Evolutionary conservation across 2,113 vertebrate species (phyloP).

Genomic region (Rhinopomastus cyanomelas): DNA sequence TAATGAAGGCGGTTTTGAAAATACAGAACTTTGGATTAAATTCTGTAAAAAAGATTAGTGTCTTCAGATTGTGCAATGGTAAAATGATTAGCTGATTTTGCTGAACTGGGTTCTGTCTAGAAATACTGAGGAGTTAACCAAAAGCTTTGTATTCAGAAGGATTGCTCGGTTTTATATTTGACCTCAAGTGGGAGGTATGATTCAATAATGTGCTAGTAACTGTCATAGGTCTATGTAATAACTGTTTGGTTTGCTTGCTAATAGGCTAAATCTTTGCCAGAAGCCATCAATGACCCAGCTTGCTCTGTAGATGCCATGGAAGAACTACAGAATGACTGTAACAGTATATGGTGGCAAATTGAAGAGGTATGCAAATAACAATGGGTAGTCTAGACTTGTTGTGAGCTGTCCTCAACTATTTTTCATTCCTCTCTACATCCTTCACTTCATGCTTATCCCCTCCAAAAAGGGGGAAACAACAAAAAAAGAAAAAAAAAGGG

Average conservation of each 20-base stretch:
- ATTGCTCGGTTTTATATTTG: not conserved
- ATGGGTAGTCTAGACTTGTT: not conserved
- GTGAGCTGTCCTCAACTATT: not conserved
- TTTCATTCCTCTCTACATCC: not conserved
- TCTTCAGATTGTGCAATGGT: not conserved
- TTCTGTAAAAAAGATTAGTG: not conserved
- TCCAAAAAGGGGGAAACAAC: not conserved
- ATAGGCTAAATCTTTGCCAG: conserved; percentile 12
- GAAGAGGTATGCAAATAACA: conserved; percentile 68
- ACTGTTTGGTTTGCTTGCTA: conserved; percentile 4
- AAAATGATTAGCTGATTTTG: not conserved
- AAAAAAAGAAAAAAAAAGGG: not conserved
- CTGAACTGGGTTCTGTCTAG: not conserved
- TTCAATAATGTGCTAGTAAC: not conserved
- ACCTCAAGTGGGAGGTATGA: not conserved
- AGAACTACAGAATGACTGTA: conserved; percentile 67
- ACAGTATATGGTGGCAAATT: conserved; percentile 68
- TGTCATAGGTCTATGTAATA: not conserved
- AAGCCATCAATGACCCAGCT: not conserved
- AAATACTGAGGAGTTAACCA: not conserved
- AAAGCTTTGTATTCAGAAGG: not conserved
- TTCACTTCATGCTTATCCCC: not conserved
- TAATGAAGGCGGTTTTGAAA: not conserved
- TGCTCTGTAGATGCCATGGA: not conserved
- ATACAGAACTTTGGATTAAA: not conserved